These are phyloP conservation scores for Cephus pulcher DNA, from an alignment of 2,888 invertebrate species.

Conservation along the genomic window DNA sequence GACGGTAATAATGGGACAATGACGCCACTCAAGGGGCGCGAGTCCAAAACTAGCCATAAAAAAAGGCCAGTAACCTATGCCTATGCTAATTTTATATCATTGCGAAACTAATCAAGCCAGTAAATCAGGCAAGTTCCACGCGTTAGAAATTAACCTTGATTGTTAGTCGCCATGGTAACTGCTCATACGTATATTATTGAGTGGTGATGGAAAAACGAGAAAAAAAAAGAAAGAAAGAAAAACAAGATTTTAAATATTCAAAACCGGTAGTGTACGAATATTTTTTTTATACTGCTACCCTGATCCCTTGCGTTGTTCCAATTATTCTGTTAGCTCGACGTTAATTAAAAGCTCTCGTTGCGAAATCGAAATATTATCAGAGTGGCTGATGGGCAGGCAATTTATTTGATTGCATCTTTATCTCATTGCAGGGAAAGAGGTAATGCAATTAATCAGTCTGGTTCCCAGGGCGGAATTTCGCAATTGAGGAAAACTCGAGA, in stretches of 20 bases:
- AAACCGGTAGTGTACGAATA: not conserved
- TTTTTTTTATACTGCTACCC: not conserved
- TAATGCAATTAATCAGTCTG: not conserved
- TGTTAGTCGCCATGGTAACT: not conserved
- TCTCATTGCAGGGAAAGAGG: not conserved
- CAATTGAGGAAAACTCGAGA: not conserved
- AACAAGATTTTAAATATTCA: not conserved
- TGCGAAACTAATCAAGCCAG: conserved; percentile 52
- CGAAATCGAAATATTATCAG: not conserved
- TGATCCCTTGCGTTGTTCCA: not conserved
- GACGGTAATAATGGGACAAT: conserved; percentile 41
- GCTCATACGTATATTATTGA: not conserved
- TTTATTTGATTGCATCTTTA: not conserved
- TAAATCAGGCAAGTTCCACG: conserved; percentile 39
- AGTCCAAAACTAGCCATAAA: conserved; percentile 46
- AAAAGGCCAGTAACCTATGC: conserved; percentile 51
- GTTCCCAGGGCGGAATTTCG: not conserved
- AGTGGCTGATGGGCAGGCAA: not conserved
- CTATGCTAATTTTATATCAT: conserved; percentile 60
- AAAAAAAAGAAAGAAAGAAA: not conserved
- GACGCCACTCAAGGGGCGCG: conserved; percentile 27
- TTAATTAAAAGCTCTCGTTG: not conserved
- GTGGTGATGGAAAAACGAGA: not conserved
- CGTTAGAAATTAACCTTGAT: not conserved
- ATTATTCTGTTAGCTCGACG: not conserved